Conservation (phyloP, 2,113 vertebrate genomes). For the Phyllostomus hastatus region DNA sequence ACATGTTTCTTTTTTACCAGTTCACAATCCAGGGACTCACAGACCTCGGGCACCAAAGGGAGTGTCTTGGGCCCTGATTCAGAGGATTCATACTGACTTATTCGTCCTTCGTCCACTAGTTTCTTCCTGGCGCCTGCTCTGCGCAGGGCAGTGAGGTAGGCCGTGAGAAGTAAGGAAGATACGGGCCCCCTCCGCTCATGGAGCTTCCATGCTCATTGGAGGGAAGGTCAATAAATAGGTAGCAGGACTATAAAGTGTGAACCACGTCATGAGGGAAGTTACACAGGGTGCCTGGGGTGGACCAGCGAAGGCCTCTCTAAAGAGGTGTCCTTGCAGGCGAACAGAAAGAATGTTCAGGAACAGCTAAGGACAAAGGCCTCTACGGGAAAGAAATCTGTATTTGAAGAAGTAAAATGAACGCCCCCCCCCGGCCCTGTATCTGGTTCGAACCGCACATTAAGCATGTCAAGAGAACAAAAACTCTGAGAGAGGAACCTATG, state of each 20-base stretch:
- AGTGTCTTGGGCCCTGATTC: background rate
- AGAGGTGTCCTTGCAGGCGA: background rate
- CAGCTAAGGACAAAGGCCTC: background rate
- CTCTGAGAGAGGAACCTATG: background rate
- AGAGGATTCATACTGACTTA: background rate
- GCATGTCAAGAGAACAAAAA: background rate
- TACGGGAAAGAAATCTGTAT: background rate
- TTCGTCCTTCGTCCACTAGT: background rate
- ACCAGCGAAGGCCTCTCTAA: background rate
- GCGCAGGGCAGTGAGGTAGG: background rate
- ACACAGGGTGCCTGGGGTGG: background rate
- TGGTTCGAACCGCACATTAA: background rate
- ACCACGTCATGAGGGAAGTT: background rate
- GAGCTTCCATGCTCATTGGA: background rate
- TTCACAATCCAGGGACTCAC: background rate
- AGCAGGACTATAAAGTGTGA: background rate
- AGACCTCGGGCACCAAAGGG: background rate
- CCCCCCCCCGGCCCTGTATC: background rate
- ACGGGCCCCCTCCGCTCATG: background rate
- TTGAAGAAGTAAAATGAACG: background rate
- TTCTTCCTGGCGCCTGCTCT: background rate
- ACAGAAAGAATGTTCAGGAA: background rate
- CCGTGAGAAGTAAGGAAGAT: background rate
- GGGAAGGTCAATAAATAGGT: background rate
- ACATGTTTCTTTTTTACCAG: background rate